Evolutionary conservation across 2,113 vertebrate genomes (phyloP), one percentile per base, ranked within the genome.

Genomic region (Neotragus moschatus): DNA sequence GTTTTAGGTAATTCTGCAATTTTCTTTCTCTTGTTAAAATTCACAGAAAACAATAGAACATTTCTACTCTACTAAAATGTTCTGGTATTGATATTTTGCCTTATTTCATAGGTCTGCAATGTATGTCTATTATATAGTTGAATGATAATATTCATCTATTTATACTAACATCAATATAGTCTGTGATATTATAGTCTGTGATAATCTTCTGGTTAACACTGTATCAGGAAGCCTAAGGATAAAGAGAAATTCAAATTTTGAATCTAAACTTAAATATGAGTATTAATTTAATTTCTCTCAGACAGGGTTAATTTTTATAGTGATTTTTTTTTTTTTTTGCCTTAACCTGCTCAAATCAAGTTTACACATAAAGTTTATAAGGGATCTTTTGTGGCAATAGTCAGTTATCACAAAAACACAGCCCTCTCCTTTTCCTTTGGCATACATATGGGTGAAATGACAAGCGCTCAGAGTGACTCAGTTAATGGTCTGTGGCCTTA

Each of bases 401-500:
- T 45, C 15, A 2, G 11, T n/a, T 97, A 66, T 13, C 88, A 82
- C 39, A 96, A 56, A 21, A 70, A 30, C 36, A 93, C 1, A 95
- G 79, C 43, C 61, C 66, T 82, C 21, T 14, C 63, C 55, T 47
- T 94, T 81, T 84, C 7, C 43, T 39, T 81, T 25, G 56, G 61
- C 70, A 87, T 56, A 84, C 33, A 70, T 63, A 91, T 28, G 82
- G 36, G 96, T 90, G 70, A 81, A 90, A 91, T 97, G 96, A 94
- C 86, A 98, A 96, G 88, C 91, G 89, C 86, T 97, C 85, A 73
- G 92, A 98, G 49, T 60, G 14, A 98, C 98, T 98, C 96, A 93
- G 95, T 97, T 99, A 98, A 98, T 98, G 97, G 98, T 97, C 95
- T 95, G 93, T 98, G 91, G 84, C 94, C 91, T 99, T 96, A 95